Evolutionary conservation across 2,888 invertebrate genomes (phyloP).

Genomic region (Platycheirus albimanus): DNA sequence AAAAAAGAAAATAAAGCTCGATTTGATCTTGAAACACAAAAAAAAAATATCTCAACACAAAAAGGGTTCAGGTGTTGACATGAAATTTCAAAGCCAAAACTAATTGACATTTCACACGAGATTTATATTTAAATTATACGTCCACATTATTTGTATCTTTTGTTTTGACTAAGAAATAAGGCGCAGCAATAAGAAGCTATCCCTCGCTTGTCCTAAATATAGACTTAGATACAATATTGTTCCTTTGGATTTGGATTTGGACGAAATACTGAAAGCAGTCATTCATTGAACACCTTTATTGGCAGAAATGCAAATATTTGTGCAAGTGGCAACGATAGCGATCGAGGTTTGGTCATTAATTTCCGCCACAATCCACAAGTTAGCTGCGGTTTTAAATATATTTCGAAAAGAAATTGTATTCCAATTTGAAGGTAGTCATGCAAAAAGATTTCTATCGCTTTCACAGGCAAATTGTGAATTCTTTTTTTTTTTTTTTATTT

Average conservation of each 20-base stretch:
- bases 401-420: conserved; percentile 3
- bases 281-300: conserved; percentile 57
- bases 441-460: conserved; percentile 23
- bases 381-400: background rate
- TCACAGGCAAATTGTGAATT: background rate
- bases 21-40: conserved; percentile 27
- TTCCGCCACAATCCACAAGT: conserved; percentile 20
- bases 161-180: background rate
- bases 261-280: conserved; percentile 11
- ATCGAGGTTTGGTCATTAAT: conserved; percentile 28
- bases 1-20: background rate
- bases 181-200: background rate
- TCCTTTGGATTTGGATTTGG: too few species aligned
- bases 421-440: conserved; percentile 23
- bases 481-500: background rate
- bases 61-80: background rate
- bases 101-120: conserved; percentile 10
- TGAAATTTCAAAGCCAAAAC: conserved; percentile 7
- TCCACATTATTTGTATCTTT: background rate
- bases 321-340: conserved; percentile 38
- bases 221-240: too few species aligned
- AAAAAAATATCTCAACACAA: background rate
- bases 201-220: conserved; percentile 18
- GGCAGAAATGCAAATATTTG: conserved; percentile 58
- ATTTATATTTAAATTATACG: background rate